Evolutionary conservation across 2,113 vertebrate species (phyloP).

Genomic region (Lampris megalopsis): DNA sequence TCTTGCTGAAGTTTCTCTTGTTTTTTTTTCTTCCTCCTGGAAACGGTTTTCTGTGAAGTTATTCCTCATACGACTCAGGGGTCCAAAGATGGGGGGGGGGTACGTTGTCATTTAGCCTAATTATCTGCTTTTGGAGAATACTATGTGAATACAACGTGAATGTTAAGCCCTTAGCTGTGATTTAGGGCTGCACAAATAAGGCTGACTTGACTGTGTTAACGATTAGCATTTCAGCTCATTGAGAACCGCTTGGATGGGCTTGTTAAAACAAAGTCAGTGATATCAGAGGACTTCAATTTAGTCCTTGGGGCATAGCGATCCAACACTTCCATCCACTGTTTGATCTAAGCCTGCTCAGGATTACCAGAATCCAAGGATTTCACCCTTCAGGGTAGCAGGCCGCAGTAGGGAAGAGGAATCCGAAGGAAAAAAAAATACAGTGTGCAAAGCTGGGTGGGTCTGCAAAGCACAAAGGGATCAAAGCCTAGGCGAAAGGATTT

Average conservation of each 20-base stretch:
- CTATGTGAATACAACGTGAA: too few relatives aligned
- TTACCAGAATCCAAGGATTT: conserved; percentile 76
- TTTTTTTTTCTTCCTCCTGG: too few relatives aligned
- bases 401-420: conserved; percentile 58
- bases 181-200: too few relatives aligned
- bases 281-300: conserved; percentile 45
- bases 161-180: too few relatives aligned
- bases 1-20: too few relatives aligned
- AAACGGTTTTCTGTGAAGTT: too few relatives aligned
- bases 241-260: conserved; percentile 15
- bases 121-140: too few relatives aligned
- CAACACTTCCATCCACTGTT: conserved; percentile 64
- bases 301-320: conserved; percentile 57
- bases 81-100: too few relatives aligned
- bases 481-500: conserved; percentile 53
- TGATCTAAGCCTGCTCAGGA: conserved; percentile 74
- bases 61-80: too few relatives aligned
- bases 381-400: conserved; percentile 61
- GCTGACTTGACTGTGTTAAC: not conserved
- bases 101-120: too few relatives aligned
- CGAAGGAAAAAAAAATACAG: conserved; percentile 44
- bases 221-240: conserved; percentile 31
- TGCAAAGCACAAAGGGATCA: conserved; percentile 59
- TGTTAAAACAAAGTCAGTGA: conserved; percentile 43
- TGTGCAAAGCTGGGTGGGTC: conserved; percentile 61